Evolutionary conservation across 2,113 vertebrate species (phyloP).

Genomic region (Rhegmatorhina hoffmannsi): DNA sequence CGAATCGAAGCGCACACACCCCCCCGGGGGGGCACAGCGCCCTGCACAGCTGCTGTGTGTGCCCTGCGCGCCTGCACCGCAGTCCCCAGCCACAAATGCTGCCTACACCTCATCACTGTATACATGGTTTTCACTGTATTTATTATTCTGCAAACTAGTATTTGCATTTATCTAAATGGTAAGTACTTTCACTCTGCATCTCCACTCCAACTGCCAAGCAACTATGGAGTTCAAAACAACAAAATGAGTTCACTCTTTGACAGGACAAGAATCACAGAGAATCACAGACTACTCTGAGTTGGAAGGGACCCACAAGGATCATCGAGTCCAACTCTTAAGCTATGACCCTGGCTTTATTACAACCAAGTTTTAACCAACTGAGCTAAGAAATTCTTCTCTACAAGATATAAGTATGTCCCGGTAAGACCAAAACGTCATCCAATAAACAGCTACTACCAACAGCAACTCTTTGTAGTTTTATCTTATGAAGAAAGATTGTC

Average conservation of each 20-base stretch:
- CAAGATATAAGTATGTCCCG: not conserved
- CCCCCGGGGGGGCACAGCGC: accelerated
- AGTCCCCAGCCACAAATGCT: not conserved
- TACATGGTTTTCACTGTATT: not conserved
- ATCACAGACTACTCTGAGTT: no score
- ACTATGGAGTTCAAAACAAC: not conserved
- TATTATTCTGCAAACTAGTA: not conserved
- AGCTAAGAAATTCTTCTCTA: not conserved
- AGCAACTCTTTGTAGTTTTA: not conserved
- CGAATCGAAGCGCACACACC: not conserved
- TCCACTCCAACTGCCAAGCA: not conserved
- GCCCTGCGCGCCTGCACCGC: accelerated
- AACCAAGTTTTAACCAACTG: no score
- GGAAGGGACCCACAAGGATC: no score
- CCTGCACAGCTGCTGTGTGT: accelerated
- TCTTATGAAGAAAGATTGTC: not conserved
- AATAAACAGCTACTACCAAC: not conserved
- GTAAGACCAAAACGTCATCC: not conserved
- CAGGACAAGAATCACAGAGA: not conserved
- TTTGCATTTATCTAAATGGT: not conserved
- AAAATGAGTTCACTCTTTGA: not conserved
- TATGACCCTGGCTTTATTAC: no score
- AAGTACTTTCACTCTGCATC: not conserved
- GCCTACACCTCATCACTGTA: not conserved
- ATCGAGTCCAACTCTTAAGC: no score